These are phyloP conservation scores for Todus mexicanus DNA, from an alignment of 2,797 vertebrate species.

Conservation along the genomic window DNA sequence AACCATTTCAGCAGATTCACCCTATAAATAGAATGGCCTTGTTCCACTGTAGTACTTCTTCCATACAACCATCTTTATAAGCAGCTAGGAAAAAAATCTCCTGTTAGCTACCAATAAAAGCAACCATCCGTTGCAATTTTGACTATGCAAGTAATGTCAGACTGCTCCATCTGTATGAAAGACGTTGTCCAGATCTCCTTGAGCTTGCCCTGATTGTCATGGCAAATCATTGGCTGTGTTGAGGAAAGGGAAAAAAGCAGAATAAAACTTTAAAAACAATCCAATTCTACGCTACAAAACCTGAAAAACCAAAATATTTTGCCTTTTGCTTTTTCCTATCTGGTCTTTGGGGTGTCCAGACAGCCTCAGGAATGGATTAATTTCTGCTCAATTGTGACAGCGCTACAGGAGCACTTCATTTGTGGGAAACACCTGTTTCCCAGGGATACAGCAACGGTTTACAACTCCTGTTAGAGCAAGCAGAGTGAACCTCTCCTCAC, in stretches of 20 bases:
- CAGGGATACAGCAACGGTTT: neutral
- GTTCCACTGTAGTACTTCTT: neutral
- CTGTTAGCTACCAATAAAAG: slow-evolving; percentile 15
- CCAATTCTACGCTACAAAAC: neutral
- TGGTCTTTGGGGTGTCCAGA: neutral
- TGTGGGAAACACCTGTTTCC: neutral
- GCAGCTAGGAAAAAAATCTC: neutral
- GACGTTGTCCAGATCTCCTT: slow-evolving; percentile 7
- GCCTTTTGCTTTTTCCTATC: neutral
- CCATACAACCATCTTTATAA: neutral
- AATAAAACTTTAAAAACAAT: neutral
- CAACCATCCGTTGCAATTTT: neutral
- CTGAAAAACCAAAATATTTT: neutral
- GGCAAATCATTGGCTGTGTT: neutral
- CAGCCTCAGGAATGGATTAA: neutral
- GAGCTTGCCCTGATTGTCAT: neutral
- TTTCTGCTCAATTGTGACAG: neutral
- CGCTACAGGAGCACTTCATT: neutral
- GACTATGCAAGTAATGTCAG: neutral
- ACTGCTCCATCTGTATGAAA: slow-evolving; percentile 13
- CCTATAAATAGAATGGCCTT: neutral
- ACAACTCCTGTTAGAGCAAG: neutral
- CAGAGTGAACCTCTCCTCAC: neutral
- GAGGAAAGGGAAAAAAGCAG: neutral
- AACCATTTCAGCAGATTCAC: neutral